Evolutionary conservation across 2,888 invertebrate genomes (phyloP), one percentile per base, ranked within the genome.

Genomic region (Nezara viridula): DNA sequence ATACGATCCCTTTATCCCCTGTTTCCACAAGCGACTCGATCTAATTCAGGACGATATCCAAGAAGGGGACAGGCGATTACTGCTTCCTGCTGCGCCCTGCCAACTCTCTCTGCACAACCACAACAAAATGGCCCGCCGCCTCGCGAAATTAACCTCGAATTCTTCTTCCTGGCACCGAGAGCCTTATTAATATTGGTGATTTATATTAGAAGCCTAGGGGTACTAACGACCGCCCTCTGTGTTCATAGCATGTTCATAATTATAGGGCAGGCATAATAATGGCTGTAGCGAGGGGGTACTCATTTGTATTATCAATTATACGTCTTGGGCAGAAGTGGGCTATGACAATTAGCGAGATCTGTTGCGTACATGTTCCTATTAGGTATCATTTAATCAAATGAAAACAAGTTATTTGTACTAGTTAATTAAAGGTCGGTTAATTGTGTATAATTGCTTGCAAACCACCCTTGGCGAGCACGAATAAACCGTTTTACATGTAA

Each of bases 131-230:
- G 66, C 37, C 37, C 21, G 0, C 32, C 66, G 32, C 66, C 19
- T 27, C 32, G 66, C 66, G 66, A 73, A 73, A 60, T 60, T 60
- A 60, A 60, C 60, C 60, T 60, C 60, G 60, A 60, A 60, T 60
- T 60, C 60, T 73, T 73, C 66, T 73, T 73, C 9, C 66, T 73
- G 66, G 37, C 66, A 73, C 66, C 66, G 19, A 2, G 7, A 37
- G 19, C 66, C 66, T 73, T 73, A 73, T 73, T 73, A 73, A 73
- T 73, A 73, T 73, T 37, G 6, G 37, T 73, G 66, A 73, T 73
- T 73, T 73, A 73, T 73, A 37, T 19, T 19, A 2, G n/a, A 9
- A 6, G 32, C 66, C 66, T 37, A 19, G 10, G 32, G 66, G 66
- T 73, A 32, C 66, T 32, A 73, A 73, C 37, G 66, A 73, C 19